A percentile compares a stretch with the other conserved stretches of the same genome.
Evolutionary conservation across 2,888 invertebrate genomes (phyloP).

Genomic region (Phortica okadai): DNA sequence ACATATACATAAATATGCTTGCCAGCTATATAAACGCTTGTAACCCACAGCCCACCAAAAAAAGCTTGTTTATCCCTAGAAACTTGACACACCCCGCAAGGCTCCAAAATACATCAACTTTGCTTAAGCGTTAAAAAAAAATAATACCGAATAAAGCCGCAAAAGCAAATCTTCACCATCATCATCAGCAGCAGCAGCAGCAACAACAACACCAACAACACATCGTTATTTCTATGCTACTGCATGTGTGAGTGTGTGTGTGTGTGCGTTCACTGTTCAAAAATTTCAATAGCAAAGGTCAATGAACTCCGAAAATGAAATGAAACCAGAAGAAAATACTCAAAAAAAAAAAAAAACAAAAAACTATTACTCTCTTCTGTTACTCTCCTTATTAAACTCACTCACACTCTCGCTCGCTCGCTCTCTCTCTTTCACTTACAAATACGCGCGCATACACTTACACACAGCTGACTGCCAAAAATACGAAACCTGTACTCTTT

Average conservation of each 20-base stretch:
- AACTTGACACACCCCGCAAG: too few relatives aligned
- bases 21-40: too few relatives aligned
- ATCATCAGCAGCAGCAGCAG: conserved; percentile 47
- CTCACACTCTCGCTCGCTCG: conserved; percentile 35
- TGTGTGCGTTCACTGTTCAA: conserved; percentile 55
- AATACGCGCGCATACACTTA: conserved; percentile 31
- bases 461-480: neutral
- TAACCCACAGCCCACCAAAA: too few relatives aligned
- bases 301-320: conserved; percentile 62
- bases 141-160: conserved; percentile 41
- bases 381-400: conserved; percentile 21
- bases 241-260: conserved; percentile 55
- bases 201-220: conserved; percentile 44
- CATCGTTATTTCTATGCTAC: conserved; percentile 50
- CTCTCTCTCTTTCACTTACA: conserved; percentile 24
- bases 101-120: too few relatives aligned
- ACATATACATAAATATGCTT: neutral
- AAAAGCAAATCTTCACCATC: conserved; percentile 31
- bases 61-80: too few relatives aligned
- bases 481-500: neutral
- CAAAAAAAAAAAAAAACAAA: conserved; percentile 3
- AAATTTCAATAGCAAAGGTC: conserved; percentile 74
- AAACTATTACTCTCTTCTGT: conserved; percentile 29
- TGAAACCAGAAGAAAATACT: neutral
- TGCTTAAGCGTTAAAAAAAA: too few relatives aligned